Percentiles rank a stretch among this genome's conserved stretches.
Conservation (phyloP, 1,140 invertebrate species). For the Pseudomyrmex pallidus region DNA sequence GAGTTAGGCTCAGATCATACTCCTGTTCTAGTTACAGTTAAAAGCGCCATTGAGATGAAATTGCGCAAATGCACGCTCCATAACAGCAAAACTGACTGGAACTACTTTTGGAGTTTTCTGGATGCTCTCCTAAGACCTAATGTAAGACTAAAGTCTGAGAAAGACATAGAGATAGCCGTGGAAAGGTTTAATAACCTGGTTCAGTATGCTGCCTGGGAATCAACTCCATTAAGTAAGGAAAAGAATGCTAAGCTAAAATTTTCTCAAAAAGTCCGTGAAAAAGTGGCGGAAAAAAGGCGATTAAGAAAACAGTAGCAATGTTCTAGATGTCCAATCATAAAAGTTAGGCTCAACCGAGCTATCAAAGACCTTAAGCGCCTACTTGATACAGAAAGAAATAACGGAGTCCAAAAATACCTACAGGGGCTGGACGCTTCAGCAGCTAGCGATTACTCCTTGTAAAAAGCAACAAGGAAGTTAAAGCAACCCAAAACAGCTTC, state of each 20-base stretch:
- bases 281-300: neutral
- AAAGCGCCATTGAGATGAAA: neutral
- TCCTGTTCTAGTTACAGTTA: neutral
- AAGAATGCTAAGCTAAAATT: neutral
- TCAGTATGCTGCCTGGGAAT: conserved; percentile 64
- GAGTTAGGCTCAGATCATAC: neutral
- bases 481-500: neutral
- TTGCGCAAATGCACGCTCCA: neutral
- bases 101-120: conserved; percentile 39
- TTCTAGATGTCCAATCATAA: neutral
- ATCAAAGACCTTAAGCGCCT: neutral
- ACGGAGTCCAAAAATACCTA: neutral
- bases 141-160: conserved; percentile 3
- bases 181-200: conserved; percentile 58
- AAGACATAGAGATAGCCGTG: conserved; percentile 34
- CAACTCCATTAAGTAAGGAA: neutral
- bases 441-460: neutral
- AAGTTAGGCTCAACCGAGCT: neutral
- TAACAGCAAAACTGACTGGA: conserved; percentile 54
- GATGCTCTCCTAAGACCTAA: conserved; percentile 24
- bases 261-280: neutral
- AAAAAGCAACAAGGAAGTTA: neutral
- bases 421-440: neutral
- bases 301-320: neutral
- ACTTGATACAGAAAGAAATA: neutral